Evolutionary conservation across 1,140 invertebrate genomes (phyloP).

Genomic region (Hestina assimilis): DNA sequence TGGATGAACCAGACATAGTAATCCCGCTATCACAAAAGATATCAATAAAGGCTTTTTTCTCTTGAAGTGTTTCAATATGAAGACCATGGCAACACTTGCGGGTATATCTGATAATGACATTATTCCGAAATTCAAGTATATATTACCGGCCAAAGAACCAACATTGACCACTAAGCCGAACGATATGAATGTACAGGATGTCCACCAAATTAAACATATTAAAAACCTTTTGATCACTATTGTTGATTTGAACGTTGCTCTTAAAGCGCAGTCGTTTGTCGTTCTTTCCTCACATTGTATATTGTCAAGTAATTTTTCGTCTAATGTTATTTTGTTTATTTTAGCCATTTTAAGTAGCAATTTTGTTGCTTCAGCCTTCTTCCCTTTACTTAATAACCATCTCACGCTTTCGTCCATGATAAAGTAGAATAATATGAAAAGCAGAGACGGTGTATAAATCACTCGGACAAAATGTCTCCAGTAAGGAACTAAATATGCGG

Average conservation of each 20-base stretch:
- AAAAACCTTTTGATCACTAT: constrained; percentile 55
- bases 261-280: constrained; percentile 21
- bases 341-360: constrained; percentile 48
- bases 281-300: constrained; percentile 38
- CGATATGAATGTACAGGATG: constrained; percentile 85
- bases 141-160: constrained; percentile 83
- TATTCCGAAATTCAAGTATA: constrained; percentile 84
- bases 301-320: constrained; percentile 32
- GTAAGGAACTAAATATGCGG: constrained; percentile 44
- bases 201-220: constrained; percentile 84
- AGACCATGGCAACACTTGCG: constrained; percentile 80
- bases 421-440: constrained; percentile 45
- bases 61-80: constrained; percentile 42
- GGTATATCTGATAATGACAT: constrained; percentile 84
- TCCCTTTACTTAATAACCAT: constrained; percentile 84
- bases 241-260: constrained; percentile 41
- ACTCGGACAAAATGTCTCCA: constrained; percentile 51
- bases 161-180: constrained; percentile 89
- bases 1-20: constrained; percentile 45
- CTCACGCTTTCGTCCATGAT: constrained; percentile 53
- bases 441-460: constrained; percentile 46
- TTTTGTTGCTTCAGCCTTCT: constrained; percentile 41
- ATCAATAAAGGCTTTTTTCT: constrained; percentile 46
- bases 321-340: constrained; percentile 37
- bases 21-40: constrained; percentile 43